These are phyloP conservation scores for Magallana ariakensis DNA, from an alignment of 1,140 invertebrate species.

Conservation along the genomic window DNA sequence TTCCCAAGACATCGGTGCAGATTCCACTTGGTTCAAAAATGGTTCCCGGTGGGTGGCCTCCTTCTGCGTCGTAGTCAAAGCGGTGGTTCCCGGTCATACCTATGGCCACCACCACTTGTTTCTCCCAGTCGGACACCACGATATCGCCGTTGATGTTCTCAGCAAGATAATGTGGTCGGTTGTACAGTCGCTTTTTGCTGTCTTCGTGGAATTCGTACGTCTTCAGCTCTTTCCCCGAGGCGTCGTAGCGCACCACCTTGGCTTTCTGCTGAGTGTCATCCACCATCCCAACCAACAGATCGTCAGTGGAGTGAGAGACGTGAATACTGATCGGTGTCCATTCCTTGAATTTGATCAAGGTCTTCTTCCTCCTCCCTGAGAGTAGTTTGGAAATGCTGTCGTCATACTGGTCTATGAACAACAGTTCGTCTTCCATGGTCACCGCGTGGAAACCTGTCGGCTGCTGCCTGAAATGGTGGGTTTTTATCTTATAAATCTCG, in stretches of 20 bases:
- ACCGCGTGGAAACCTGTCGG: background rate
- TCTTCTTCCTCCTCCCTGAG: background rate
- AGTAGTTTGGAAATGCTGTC: conserved; percentile 19
- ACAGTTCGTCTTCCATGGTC: background rate
- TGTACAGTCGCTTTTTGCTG: conserved; percentile 9
- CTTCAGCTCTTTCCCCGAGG: conserved; percentile 1
- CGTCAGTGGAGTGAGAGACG: background rate
- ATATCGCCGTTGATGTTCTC: conserved; percentile 9
- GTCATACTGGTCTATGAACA: conserved; percentile 13
- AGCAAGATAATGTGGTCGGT: background rate
- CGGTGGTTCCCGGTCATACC: conserved; percentile 4
- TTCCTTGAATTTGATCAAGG: background rate
- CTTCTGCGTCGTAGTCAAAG: conserved; percentile 5
- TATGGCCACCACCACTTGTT: background rate
- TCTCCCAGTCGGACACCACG: background rate
- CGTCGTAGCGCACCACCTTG: background rate
- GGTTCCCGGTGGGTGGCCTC: conserved; percentile 5
- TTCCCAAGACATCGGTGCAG: conserved; percentile 12
- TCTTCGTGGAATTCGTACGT: conserved; percentile 14
- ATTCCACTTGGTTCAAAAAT: conserved; percentile 16
- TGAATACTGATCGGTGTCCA: conserved; percentile 29
- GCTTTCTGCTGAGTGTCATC: background rate
- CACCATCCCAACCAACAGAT: conserved; percentile 1
- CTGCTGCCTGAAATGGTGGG: conserved; percentile 1
- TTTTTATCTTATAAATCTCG: background rate